Evolutionary conservation across 2,113 vertebrate genomes (phyloP).

Genomic region (Macrotis lagotis): DNA sequence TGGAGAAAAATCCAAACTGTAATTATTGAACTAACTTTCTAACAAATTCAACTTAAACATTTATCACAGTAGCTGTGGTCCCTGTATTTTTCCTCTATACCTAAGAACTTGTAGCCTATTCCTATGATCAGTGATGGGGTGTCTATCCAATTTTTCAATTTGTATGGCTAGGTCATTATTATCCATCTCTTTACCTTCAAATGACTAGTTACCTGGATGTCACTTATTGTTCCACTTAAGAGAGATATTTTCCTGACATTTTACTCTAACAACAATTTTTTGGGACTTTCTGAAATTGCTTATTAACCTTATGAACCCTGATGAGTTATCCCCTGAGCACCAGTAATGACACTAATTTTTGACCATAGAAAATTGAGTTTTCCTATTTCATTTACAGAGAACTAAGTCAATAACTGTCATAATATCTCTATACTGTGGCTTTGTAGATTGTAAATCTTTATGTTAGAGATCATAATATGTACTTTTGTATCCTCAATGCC

Average conservation of each 20-base stretch:
- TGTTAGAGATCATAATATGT: not conserved
- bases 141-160: not conserved
- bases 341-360: not conserved
- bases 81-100: not conserved
- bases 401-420: not conserved
- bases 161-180: not conserved
- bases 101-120: not conserved
- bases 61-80: not conserved
- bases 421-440: not conserved
- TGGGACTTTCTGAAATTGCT: not conserved
- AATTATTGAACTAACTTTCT: not conserved
- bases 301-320: not conserved
- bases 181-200: not conserved
- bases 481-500: not conserved
- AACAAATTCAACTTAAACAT: not conserved
- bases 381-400: not conserved
- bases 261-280: not conserved
- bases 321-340: not conserved
- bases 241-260: not conserved
- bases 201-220: not conserved
- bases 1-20: not conserved
- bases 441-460: not conserved
- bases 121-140: not conserved
- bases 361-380: not conserved
- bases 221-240: not conserved